These are phyloP conservation scores for Lepidurus packardi DNA, from an alignment of 1,140 invertebrate species.

Conservation along the genomic window DNA sequence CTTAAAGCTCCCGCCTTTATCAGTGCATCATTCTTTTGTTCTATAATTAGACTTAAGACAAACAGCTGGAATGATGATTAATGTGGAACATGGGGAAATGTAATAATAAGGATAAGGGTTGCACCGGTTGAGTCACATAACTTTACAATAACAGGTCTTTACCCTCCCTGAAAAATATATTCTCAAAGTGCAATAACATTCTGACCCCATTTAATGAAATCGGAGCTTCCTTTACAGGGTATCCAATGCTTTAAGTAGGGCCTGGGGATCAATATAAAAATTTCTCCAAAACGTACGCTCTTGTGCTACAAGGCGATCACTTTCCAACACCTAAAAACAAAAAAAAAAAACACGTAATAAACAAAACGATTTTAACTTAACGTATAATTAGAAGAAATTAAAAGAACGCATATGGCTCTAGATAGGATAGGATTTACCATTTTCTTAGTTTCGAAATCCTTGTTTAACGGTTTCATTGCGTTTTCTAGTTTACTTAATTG, in stretches of 20 bases:
- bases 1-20: no score
- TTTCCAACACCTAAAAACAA: neutral
- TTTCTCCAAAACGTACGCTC: neutral
- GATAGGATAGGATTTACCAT: neutral
- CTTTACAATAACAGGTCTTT: neutral
- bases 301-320: neutral
- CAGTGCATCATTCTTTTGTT: no score
- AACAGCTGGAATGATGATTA: neutral
- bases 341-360: neutral
- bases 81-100: neutral
- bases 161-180: neutral
- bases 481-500: neutral
- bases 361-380: neutral
- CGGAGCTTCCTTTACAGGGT: neutral
- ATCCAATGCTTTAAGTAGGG: neutral
- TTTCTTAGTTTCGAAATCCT: neutral
- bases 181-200: neutral
- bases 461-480: neutral
- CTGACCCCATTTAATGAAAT: neutral
- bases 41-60: no score
- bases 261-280: conserved; percentile 11
- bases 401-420: neutral
- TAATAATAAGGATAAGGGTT: neutral
- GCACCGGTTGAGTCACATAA: neutral
- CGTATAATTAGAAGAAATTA: neutral